Conservation (phyloP, 2,888 invertebrate genomes). For the Schrankia costaestrigalis region DNA sequence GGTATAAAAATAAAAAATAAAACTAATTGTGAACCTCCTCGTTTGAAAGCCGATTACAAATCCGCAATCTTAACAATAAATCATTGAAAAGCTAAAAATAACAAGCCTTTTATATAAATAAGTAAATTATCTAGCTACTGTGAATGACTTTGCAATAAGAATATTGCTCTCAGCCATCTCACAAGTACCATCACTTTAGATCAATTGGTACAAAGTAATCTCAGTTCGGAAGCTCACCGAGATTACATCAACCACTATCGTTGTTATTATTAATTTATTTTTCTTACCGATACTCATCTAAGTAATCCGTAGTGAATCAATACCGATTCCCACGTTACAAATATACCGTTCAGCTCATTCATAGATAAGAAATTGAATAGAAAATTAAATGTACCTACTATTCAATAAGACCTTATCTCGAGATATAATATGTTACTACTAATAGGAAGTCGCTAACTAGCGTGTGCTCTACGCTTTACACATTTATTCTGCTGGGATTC, state of each 20-base stretch:
- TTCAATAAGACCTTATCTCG: constrained; percentile 46
- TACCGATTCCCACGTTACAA: constrained; percentile 72
- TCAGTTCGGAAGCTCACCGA: constrained; percentile 47
- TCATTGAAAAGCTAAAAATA: too few relatives aligned
- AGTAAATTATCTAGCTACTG: too few relatives aligned
- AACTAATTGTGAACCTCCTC: too few relatives aligned
- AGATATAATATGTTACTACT: constrained; percentile 33
- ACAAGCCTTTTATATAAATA: too few relatives aligned
- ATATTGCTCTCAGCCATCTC: constrained; percentile 16
- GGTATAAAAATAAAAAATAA: too few relatives aligned
- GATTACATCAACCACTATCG: constrained; percentile 63
- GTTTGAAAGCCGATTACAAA: too few relatives aligned
- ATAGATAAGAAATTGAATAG: constrained; percentile 70
- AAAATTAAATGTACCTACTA: constrained; percentile 66
- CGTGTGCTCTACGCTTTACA: constrained; percentile 11
- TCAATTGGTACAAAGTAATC: constrained; percentile 32
- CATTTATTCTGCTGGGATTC: constrained; percentile 5
- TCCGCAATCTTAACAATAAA: too few relatives aligned
- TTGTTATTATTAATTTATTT: constrained; percentile 71
- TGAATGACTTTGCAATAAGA: constrained; percentile 17
- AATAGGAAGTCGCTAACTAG: constrained; percentile 22
- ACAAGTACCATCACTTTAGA: constrained; percentile 27
- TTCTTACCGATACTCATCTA: constrained; percentile 64
- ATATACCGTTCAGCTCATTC: constrained; percentile 56
- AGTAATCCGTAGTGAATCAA: constrained; percentile 65